Evolutionary conservation across 2,888 invertebrate genomes (phyloP).

Genomic region (Papilio demoleus): DNA sequence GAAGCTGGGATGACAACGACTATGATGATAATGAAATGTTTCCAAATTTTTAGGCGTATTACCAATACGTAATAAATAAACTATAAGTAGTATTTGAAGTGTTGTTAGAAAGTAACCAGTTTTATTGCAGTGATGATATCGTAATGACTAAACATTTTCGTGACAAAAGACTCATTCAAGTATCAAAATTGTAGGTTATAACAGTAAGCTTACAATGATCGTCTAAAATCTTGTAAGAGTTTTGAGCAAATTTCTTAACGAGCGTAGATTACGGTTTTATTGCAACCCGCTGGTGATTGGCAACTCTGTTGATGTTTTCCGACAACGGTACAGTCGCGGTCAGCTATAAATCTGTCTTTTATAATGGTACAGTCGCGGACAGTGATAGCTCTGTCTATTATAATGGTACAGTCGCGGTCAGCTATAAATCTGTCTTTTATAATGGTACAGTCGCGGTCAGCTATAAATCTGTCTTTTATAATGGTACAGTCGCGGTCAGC

Average conservation of each 20-base stretch:
- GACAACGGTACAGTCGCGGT: background rate
- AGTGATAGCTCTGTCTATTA: background rate
- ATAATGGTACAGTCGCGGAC: background rate
- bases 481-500: background rate
- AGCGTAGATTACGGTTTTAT: constrained; percentile 23
- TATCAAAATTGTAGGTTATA: constrained; percentile 8
- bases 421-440: too few species aligned
- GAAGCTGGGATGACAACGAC: too few species aligned
- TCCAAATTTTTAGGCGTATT: too few species aligned
- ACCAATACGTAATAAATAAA: too few species aligned
- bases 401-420: background rate
- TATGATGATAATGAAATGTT: too few species aligned
- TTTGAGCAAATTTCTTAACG: constrained; percentile 16
- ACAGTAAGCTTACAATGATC: constrained; percentile 9
- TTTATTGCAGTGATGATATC: background rate
- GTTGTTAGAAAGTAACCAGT: constrained; percentile 20
- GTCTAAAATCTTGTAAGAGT: constrained; percentile 13
- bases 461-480: background rate
- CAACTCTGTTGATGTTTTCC: constrained; percentile 17
- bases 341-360: background rate
- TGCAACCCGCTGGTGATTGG: constrained; percentile 22
- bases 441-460: too few species aligned
- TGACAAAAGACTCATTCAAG: background rate
- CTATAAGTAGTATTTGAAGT: too few species aligned
- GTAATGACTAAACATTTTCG: background rate